Percentiles rank a stretch among this genome's conserved stretches.
These are phyloP conservation scores for Rhodophaea formosa DNA, from an alignment of 2,888 invertebrate species.

Conservation along the genomic window DNA sequence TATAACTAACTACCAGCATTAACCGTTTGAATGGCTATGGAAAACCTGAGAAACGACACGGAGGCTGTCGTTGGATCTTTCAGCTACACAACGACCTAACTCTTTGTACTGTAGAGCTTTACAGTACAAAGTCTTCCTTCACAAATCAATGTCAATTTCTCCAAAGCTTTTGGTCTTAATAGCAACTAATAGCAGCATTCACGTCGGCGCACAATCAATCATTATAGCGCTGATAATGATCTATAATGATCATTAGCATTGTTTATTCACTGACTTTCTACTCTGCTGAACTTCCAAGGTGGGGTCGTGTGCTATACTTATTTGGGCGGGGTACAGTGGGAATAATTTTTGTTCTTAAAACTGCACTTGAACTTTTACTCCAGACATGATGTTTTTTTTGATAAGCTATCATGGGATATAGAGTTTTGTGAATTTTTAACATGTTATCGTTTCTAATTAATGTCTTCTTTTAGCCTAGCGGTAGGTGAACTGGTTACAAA, in stretches of 20 bases:
- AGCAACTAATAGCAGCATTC: constrained; percentile 3
- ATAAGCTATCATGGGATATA: too few relatives aligned
- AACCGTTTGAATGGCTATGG: too few relatives aligned
- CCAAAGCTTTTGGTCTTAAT: background rate
- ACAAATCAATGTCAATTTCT: constrained; percentile 8
- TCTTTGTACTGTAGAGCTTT: too few relatives aligned
- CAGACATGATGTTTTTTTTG: too few relatives aligned
- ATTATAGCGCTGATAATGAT: constrained; percentile 10
- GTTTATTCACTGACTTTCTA: constrained; percentile 12
- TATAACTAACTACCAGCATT: too few relatives aligned
- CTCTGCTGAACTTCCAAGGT: background rate
- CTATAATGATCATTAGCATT: constrained; percentile 14
- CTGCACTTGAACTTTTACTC: background rate
- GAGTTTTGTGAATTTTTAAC: too few relatives aligned
- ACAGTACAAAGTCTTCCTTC: background rate
- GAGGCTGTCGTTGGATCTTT: too few relatives aligned
- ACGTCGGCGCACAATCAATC: constrained; percentile 14
- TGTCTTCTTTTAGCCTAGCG: too few relatives aligned
- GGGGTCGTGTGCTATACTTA: background rate
- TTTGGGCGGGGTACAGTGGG: background rate
- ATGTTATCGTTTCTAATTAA: too few relatives aligned
- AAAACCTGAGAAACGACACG: too few relatives aligned
- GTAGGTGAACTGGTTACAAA: too few relatives aligned
- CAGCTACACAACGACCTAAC: too few relatives aligned
- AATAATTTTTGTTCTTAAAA: background rate